phyloP scores from a whole-genome alignment of 2,888 invertebrate species.

The Limnephilus rhombicus region DNA sequence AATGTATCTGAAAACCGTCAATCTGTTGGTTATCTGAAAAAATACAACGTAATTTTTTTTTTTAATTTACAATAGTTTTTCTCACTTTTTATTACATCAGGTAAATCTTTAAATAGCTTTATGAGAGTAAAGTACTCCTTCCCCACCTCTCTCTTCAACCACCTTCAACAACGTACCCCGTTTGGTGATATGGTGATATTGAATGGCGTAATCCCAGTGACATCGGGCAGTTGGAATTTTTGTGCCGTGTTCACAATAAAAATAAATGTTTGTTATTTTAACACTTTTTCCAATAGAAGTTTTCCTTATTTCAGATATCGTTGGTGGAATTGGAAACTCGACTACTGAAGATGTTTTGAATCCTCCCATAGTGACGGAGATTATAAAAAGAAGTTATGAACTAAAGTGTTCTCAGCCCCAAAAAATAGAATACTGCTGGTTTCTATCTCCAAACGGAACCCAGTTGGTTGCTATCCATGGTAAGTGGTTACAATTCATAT shows the following conservation, averaged over 20 bases:
- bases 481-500: background rate
- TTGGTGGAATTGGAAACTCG: background rate
- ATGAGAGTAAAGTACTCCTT: background rate
- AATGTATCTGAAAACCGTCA: too few species aligned
- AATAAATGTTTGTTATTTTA: background rate
- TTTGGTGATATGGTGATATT: too few species aligned
- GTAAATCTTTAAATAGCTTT: too few species aligned
- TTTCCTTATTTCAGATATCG: background rate
- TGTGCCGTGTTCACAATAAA: background rate
- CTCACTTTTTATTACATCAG: too few species aligned
- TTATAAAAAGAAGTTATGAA: conserved; percentile 38
- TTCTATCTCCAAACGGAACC: conserved; percentile 57
- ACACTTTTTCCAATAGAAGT: background rate
- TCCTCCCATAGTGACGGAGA: background rate
- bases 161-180: too few species aligned
- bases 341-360: background rate
- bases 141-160: too few species aligned
- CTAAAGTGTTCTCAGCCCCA: conserved; percentile 20
- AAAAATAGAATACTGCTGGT: conserved; percentile 62
- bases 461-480: conserved; percentile 35
- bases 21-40: too few species aligned
- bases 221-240: background rate
- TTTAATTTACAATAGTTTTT: too few species aligned
- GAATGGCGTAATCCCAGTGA: background rate
- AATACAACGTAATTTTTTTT: too few species aligned